Base-by-base conservation (phyloP, 2,888 invertebrate species). In the Mongoloraphidia duomilia region DNA sequence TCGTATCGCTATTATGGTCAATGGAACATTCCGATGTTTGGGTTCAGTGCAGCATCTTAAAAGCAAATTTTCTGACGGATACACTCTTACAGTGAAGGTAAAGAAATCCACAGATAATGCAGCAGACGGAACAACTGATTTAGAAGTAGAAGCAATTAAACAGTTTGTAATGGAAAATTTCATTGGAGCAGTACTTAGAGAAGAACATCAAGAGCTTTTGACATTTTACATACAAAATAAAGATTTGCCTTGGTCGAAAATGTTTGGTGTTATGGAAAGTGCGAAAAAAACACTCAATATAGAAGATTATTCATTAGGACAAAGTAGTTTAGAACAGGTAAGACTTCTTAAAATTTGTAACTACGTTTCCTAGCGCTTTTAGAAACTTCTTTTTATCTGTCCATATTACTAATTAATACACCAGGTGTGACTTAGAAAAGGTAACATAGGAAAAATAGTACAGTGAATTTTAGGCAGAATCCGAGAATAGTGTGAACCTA, bases 1-100 rank as follows among this genome's bases (percentile, higher is more conserved):
- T 2, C 72, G 87, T 6, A 65, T 89, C 56, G 86, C 86, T 39
- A 82, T 89, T 53, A 88, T 89, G 88, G 87, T 87, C n/a, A 85
- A 85, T 64, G 89, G 88, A 1, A 74, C 77, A 54, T 83, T 88
- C 65, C 78, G 80, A 61, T 89, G 88, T 58, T 69, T 88, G 42
- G 88, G 88, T 14, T 82, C 86, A 1, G 80, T 82, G 40, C 88
- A 89, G 59, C 86, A 87, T 63, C 70, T 89, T 47, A 88, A 89
- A 65, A 83, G 78, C 59, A 86, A 84, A 67, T 88, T 82, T 65
- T 80, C 81, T 10, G 71, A 81, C 66, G 77, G 78, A 43, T 67
- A 66, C 52, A 67, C 66, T 17, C 52, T 68, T 39, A 64, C 61
- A 2, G 60, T 69, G 11, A 68, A 69, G 68, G 63, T 74, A 58